These are phyloP conservation scores for Drosophila subpulchrella DNA, from an alignment of 1,140 invertebrate genomes.

Conservation along the genomic window DNA sequence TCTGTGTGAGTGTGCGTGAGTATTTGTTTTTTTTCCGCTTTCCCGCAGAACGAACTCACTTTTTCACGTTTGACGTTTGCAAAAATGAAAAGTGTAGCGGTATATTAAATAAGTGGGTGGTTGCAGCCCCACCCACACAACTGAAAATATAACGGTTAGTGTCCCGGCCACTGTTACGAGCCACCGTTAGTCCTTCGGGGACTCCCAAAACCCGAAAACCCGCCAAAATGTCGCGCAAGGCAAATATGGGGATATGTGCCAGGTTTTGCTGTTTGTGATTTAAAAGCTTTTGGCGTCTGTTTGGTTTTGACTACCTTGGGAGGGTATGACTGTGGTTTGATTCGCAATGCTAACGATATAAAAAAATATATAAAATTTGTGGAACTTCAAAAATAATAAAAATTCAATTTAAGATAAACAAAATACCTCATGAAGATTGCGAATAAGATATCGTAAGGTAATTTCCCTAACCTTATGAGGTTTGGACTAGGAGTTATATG, in stretches of 20 bases:
- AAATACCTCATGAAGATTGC: no score
- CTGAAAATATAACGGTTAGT: slow-evolving; percentile 15
- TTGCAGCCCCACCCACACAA: slow-evolving; percentile 37
- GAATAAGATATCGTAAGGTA: no score
- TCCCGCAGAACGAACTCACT: slow-evolving; percentile 49
- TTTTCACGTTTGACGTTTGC: slow-evolving; percentile 75
- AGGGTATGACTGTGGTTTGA: background rate
- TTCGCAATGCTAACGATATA: no score
- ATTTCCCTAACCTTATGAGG: no score
- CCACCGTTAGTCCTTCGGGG: slow-evolving; percentile 14
- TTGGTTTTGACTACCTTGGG: background rate
- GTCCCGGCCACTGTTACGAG: slow-evolving; percentile 28
- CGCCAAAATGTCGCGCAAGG: slow-evolving; percentile 64
- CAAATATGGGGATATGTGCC: slow-evolving; percentile 49
- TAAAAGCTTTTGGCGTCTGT: slow-evolving; percentile 51
- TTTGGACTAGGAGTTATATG: no score
- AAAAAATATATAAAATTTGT: no score
- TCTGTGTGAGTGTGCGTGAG: slow-evolving; percentile 44
- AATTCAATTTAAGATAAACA: no score
- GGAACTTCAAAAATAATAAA: no score
- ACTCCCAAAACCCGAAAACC: slow-evolving; percentile 46
- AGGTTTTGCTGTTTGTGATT: slow-evolving; percentile 60
- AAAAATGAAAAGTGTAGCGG: slow-evolving; percentile 76
- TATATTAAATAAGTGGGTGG: slow-evolving; percentile 82
- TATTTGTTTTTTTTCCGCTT: slow-evolving; percentile 60